Evolutionary conservation across 2,888 invertebrate genomes (phyloP).

Genomic region (Aporophyla lueneburgensis): DNA sequence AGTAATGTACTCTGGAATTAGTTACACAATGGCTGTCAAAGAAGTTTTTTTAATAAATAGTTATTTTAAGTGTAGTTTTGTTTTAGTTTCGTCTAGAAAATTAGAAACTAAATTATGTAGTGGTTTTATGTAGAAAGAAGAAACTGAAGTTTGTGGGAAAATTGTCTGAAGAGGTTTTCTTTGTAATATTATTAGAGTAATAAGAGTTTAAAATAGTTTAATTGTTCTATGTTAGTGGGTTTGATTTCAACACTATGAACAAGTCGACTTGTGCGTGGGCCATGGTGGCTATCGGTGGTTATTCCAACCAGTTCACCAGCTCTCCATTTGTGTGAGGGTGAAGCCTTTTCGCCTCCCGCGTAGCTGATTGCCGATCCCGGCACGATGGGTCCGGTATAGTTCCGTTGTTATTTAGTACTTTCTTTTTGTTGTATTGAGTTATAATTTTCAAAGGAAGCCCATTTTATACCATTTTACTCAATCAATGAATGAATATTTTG

Average conservation of each 20-base stretch:
- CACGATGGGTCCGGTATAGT: neutral
- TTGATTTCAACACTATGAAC: too few species aligned
- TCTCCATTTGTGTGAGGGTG: too few species aligned
- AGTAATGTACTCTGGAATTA: conserved; percentile 29
- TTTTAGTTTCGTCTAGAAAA: conserved; percentile 22
- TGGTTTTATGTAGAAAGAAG: conserved; percentile 1
- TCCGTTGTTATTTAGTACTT: neutral
- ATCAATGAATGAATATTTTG: neutral
- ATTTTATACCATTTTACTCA: neutral
- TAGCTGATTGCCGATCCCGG: too few species aligned
- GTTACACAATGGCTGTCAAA: conserved; percentile 7
- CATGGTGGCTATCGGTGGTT: too few species aligned
- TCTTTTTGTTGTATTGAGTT: neutral
- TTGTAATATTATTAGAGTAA: neutral
- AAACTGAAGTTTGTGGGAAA: neutral
- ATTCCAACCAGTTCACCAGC: too few species aligned
- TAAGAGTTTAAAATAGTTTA: neutral
- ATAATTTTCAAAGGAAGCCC: neutral
- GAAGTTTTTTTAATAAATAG: neutral
- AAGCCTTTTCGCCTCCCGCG: too few species aligned
- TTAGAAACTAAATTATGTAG: conserved; percentile 1
- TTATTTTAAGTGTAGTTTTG: conserved; percentile 5
- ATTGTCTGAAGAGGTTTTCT: conserved; percentile 3
- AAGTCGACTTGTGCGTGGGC: too few species aligned
- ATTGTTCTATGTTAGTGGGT: neutral